Percentiles rank a stretch among this genome's conserved stretches.
Evolutionary conservation across 2,113 vertebrate genomes (phyloP).

Genomic region (Petromus typicus): DNA sequence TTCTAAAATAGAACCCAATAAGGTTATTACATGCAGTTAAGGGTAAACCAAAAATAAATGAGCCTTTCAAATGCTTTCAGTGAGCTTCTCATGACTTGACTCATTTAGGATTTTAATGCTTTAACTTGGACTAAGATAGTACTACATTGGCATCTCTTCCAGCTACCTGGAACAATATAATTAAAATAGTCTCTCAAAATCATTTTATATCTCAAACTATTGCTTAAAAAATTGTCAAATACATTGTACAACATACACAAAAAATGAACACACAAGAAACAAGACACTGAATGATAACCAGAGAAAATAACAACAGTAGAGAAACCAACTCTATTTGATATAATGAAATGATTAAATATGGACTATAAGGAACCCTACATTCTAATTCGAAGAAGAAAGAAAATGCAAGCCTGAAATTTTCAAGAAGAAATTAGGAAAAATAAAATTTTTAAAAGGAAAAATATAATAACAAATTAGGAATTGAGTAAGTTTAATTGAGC

Average conservation of each 20-base stretch:
- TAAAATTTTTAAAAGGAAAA: conserved; percentile 28
- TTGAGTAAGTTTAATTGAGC: background rate
- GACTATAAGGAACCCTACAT: background rate
- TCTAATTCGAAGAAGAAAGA: conserved; percentile 3
- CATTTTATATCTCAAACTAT: background rate
- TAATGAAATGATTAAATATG: background rate
- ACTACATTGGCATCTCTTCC: background rate
- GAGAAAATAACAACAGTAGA: background rate
- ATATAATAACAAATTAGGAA: conserved; percentile 9
- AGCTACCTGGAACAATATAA: background rate
- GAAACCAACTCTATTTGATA: background rate
- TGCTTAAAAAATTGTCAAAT: background rate
- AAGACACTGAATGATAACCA: background rate
- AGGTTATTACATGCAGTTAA: background rate
- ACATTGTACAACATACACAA: background rate
- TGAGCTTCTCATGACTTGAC: background rate
- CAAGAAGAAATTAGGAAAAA: background rate
- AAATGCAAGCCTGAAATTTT: background rate
- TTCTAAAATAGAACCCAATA: background rate
- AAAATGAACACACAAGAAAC: background rate
- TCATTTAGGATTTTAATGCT: background rate
- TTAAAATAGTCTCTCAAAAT: background rate
- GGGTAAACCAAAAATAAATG: background rate
- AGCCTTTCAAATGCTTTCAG: background rate
- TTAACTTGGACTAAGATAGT: background rate